phyloP scores from a whole-genome alignment of 1,140 invertebrate genomes.

The Philotrypesis tridentata region DNA sequence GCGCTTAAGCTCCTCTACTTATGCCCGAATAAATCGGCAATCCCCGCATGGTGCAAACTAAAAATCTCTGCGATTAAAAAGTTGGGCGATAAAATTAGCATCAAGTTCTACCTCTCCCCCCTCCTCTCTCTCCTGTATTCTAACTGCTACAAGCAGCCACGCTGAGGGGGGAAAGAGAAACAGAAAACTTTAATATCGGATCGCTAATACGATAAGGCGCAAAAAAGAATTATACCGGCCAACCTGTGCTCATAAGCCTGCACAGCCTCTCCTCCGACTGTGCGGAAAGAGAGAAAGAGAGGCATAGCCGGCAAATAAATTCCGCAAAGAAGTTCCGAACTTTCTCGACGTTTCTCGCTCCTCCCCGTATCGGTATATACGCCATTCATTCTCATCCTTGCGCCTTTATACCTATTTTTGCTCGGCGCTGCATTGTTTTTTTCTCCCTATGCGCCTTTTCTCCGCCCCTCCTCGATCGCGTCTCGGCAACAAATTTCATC shows the following conservation, averaged over 20 bases:
- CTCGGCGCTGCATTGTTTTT: too few relatives aligned
- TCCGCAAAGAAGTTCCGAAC: conserved; percentile 40
- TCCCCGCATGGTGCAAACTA: not conserved
- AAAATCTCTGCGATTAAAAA: conserved; percentile 23
- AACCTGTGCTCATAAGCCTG: not conserved
- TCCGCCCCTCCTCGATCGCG: too few relatives aligned
- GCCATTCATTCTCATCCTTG: conserved; percentile 6
- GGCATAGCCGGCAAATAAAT: conserved; percentile 41
- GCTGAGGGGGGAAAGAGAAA: not conserved
- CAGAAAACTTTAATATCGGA: conserved; percentile 25
- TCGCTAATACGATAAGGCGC: conserved; percentile 41
- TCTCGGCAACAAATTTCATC: too few relatives aligned
- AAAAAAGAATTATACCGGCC: conserved; percentile 36
- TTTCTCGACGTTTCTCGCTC: conserved; percentile 22
- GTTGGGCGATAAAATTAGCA: conserved; percentile 39
- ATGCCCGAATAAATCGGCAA: not conserved
- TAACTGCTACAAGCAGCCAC: not conserved
- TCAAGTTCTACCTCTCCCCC: not conserved
- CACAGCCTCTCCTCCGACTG: not conserved
- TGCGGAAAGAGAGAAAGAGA: not conserved
- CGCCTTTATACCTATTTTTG: not conserved
- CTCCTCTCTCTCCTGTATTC: too few relatives aligned
- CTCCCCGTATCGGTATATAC: not conserved
- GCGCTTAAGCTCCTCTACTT: not conserved
- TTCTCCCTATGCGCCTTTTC: too few relatives aligned